These are phyloP conservation scores for Danio choprae DNA, from an alignment of 2,797 vertebrate genomes.

Conservation along the genomic window DNA sequence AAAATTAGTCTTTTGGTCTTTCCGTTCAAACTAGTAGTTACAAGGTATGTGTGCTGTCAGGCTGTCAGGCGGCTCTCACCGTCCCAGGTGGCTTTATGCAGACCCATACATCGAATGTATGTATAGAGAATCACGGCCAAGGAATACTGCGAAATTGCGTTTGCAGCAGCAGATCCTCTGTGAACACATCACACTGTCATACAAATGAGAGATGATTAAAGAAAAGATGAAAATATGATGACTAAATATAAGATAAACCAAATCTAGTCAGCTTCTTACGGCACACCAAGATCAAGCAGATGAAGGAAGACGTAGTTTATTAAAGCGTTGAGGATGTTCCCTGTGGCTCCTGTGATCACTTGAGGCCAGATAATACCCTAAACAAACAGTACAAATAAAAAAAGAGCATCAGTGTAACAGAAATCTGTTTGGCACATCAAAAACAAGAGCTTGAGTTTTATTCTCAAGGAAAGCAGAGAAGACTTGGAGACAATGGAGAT, in stretches of 20 bases:
- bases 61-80: constrained; percentile 73
- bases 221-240: neutral
- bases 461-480: neutral
- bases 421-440: neutral
- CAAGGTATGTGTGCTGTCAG: neutral
- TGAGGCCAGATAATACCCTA: constrained; percentile 88
- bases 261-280: constrained; percentile 80
- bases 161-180: constrained; percentile 92
- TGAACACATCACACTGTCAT: neutral
- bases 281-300: constrained; percentile 83
- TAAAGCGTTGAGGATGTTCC: constrained; percentile 85
- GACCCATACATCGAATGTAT: constrained; percentile 82
- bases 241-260: neutral
- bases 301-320: constrained; percentile 88
- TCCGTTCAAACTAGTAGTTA: neutral
- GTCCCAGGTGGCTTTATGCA: constrained; percentile 89
- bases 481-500: neutral
- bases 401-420: neutral
- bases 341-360: constrained; percentile 81
- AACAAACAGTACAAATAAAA: constrained; percentile 46
- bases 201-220: neutral
- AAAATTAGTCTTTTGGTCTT: too few relatives aligned
- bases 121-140: constrained; percentile 80
- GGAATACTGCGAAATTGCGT: constrained; percentile 84
- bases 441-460: neutral